A percentile compares a stretch with the other conserved stretches of the same genome.
Conservation (phyloP, 2,888 invertebrate species). For the Leptopterna dolabrata region DNA sequence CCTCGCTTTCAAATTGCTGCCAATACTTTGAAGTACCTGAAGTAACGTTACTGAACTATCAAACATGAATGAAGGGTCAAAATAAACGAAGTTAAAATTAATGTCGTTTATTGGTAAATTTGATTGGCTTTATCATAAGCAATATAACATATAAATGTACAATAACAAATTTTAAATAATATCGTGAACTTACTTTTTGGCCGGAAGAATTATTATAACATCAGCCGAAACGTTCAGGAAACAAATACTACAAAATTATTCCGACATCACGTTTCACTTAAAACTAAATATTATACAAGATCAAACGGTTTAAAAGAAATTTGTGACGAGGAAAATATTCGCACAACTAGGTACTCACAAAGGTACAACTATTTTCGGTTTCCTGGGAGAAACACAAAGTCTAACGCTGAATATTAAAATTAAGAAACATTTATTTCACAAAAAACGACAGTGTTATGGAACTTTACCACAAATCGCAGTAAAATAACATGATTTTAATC, state of each 20-base stretch:
- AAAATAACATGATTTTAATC: not conserved
- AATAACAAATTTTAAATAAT: slow-evolving; percentile 35
- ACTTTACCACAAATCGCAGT: not conserved
- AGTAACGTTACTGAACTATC: no score
- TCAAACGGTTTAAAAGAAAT: no score
- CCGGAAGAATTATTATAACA: not conserved
- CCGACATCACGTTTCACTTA: not conserved
- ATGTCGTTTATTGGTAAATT: slow-evolving; percentile 50
- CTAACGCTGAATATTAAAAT: not conserved
- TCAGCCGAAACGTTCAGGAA: not conserved
- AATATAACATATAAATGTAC: slow-evolving; percentile 37
- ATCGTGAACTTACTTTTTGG: not conserved
- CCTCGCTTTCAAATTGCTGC: no score
- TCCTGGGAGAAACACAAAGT: not conserved
- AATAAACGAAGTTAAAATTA: not conserved
- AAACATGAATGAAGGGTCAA: no score
- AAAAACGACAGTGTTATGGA: not conserved
- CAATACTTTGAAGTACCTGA: no score
- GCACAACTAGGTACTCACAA: no score
- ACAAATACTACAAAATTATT: not conserved
- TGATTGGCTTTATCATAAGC: slow-evolving; percentile 44
- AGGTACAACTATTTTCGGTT: not conserved
- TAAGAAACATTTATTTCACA: not conserved
- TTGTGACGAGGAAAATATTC: no score
- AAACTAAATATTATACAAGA: no score